phyloP scores from a whole-genome alignment of 35 echinoderm and acorn worm genomes.

The Ophiothrix spiculata region DNA sequence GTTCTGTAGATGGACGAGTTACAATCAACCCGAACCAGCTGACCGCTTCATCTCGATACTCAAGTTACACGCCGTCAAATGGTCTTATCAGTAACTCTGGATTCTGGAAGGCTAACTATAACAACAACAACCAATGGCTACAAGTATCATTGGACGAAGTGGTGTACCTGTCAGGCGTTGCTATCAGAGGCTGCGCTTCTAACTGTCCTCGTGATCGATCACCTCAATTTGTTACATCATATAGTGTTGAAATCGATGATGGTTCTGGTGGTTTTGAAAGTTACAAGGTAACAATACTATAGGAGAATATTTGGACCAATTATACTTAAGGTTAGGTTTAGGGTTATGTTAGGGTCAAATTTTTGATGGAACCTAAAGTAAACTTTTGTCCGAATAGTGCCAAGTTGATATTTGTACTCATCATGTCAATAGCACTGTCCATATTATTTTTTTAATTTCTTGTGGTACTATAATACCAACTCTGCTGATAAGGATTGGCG shows the following conservation, averaged over 20 bases:
- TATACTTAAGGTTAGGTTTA: no score
- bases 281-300: slow-evolving; percentile 62
- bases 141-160: slow-evolving; percentile 15
- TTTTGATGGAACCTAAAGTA: no score
- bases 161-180: slow-evolving; percentile 25
- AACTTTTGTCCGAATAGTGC: no score
- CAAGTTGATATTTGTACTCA: no score
- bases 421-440: no score
- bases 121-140: slow-evolving; percentile 6
- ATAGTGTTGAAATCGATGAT: slow-evolving; percentile 25
- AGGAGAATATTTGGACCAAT: no score
- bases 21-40: background rate
- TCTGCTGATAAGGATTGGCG: no score
- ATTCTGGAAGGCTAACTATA: slow-evolving; percentile 13
- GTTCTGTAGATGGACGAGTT: background rate
- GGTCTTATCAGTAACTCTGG: background rate
- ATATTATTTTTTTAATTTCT: no score
- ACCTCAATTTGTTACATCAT: slow-evolving; percentile 22
- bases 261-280: background rate
- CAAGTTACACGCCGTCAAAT: background rate
- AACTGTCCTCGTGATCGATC: slow-evolving; percentile 20
- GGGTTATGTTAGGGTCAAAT: no score
- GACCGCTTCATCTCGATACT: background rate
- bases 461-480: no score
- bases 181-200: slow-evolving; percentile 27